phyloP scores from a whole-genome alignment of 2,113 vertebrate genomes.

The Nycticebus coucang region DNA sequence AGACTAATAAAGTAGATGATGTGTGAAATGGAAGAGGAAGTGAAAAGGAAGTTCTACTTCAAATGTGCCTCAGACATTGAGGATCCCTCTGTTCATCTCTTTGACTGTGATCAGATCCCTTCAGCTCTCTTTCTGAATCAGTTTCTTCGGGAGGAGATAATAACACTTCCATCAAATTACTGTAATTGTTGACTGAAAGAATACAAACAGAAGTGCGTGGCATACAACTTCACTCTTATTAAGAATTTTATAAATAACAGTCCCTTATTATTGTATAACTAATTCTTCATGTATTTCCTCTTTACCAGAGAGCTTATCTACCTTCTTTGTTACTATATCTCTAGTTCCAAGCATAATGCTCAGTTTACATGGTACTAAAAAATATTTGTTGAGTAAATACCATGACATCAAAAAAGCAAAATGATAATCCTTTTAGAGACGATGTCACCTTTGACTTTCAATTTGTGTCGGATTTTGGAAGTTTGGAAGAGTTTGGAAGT shows the following conservation, averaged over 20 bases:
- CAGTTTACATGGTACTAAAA: not conserved
- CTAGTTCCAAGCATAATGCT: not conserved
- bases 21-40: not conserved
- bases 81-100: not conserved
- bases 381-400: not conserved
- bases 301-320: not conserved
- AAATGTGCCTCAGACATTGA: not conserved
- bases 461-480: not conserved
- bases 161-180: not conserved
- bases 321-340: not conserved
- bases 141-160: not conserved
- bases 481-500: not conserved
- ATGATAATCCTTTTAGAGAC: not conserved
- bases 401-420: not conserved
- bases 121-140: not conserved
- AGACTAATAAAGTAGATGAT: not conserved
- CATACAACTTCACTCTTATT: not conserved
- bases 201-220: not conserved
- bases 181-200: not conserved
- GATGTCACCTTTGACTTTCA: not conserved
- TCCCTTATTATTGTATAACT: not conserved
- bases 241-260: not conserved
- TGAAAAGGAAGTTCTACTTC: not conserved
- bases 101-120: not conserved
- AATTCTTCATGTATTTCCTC: not conserved